Base-by-base conservation (phyloP, 2,113 vertebrate species). In the Cranoglanis bouderius region DNA sequence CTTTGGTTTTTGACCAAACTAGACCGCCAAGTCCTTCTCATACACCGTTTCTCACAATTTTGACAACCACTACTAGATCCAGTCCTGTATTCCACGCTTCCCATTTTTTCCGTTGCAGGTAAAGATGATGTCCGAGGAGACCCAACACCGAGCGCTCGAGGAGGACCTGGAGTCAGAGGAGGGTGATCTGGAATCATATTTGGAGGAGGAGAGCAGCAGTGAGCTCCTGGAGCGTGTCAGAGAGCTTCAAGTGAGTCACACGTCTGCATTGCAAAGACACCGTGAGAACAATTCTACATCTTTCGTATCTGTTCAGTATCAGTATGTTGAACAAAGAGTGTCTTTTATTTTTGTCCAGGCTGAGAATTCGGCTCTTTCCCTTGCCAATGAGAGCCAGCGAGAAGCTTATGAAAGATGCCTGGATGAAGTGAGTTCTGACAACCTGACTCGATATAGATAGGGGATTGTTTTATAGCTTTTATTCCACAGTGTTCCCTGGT, bases 371-470 rank as follows among this genome's bases (percentile, higher is more conserved):
- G 96, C 97, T 7, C 96, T 99, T 87, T 94, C 97, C 83, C 95
- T 98, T 93, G 98, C 97, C 77, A 99, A 98, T 0, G 98, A 99
- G 94, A 99, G 96, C 94, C 98, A 99, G 93, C 92, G 98, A 85
- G 98, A 99, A 82, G 98, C 98, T 0, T 98, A 99, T 0, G 98
- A 99, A 87, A 95, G 98, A 91, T 99, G 98, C 84, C 94, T 99
- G 94, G 98, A 99, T 0, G 98, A 99, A 97, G 98, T 98, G 89
- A 94, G 96, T 91, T 86, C 51, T 59, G 82, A 72, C 19, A 24
- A 40, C 51, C 40, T 61, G 65, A 57, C n/a, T 46, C 14, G 40
- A 74, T 82, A 26, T 14, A 59, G 72, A 78, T 21, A 49, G 9
- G 24, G 7, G 14, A 40, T 86, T 61, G 14, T 59, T 86, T 86